Conservation (phyloP, 2,888 invertebrate genomes). For the Campoletis raptor region DNA sequence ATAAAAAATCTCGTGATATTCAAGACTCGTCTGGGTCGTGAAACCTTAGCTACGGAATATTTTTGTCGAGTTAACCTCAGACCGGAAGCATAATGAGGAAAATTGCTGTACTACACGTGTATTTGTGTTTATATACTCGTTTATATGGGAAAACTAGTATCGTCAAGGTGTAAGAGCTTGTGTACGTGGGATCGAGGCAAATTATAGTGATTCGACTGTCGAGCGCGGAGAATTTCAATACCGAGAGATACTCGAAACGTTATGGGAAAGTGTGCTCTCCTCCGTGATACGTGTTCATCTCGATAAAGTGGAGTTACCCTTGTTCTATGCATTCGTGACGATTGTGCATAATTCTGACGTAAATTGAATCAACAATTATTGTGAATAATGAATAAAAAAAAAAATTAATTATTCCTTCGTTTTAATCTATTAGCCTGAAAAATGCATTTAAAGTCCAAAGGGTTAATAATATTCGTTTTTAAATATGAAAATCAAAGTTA, state of each 20-base stretch:
- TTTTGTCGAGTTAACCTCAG: not conserved
- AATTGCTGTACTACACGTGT: constrained; percentile 11
- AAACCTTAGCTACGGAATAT: not conserved
- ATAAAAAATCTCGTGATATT: not conserved
- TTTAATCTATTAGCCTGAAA: not conserved
- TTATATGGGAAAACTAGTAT: constrained; percentile 8
- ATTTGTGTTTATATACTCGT: not conserved
- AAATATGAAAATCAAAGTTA: not conserved
- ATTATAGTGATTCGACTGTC: constrained; percentile 65
- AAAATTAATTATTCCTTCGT: not conserved
- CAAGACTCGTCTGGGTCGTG: not conserved
- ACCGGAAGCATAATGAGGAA: constrained; percentile 17
- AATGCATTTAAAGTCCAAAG: not conserved
- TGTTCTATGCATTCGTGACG: constrained; percentile 33
- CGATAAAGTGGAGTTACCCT: constrained; percentile 42
- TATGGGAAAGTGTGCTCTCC: constrained; percentile 49
- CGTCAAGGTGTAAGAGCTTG: constrained; percentile 48
- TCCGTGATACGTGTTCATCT: constrained; percentile 58
- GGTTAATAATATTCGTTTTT: not conserved
- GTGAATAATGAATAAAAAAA: not conserved
- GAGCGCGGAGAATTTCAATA: constrained; percentile 64
- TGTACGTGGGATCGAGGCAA: constrained; percentile 65
- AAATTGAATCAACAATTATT: constrained; percentile 73
- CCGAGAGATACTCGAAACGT: constrained; percentile 35
- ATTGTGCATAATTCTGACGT: constrained; percentile 36